These are phyloP conservation scores for Aphidius gifuensis DNA, from an alignment of 1,140 invertebrate genomes.

Conservation along the genomic window DNA sequence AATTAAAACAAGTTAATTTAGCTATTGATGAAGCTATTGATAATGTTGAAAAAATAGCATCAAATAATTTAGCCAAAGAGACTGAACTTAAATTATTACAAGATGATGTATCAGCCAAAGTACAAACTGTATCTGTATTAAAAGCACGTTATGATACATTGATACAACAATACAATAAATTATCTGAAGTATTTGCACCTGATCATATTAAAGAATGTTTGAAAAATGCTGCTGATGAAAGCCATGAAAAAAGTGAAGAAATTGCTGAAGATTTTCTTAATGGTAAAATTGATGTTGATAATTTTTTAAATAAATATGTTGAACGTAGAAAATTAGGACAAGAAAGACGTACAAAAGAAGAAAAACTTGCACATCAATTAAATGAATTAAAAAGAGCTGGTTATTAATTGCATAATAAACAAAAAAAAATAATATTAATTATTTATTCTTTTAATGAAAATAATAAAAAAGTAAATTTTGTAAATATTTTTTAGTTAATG, in stretches of 20 bases:
- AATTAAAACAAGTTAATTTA: slow-evolving; percentile 64
- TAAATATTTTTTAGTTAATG: slow-evolving; percentile 36
- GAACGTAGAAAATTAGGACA: slow-evolving; percentile 69
- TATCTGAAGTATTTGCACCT: slow-evolving; percentile 70
- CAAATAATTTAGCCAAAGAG: slow-evolving; percentile 68
- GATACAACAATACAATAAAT: slow-evolving; percentile 65
- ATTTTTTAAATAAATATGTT: slow-evolving; percentile 68
- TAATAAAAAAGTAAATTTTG: neutral
- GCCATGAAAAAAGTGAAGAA: slow-evolving; percentile 71
- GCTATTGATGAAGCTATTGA: slow-evolving; percentile 69
- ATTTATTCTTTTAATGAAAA: slow-evolving; percentile 30
- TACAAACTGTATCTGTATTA: slow-evolving; percentile 65
- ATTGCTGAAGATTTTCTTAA: slow-evolving; percentile 73
- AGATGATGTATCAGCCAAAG: slow-evolving; percentile 61
- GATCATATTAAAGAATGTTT: slow-evolving; percentile 69
- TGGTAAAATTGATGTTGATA: slow-evolving; percentile 71
- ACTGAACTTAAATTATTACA: slow-evolving; percentile 62
- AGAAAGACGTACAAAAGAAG: slow-evolving; percentile 71
- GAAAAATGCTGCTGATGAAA: slow-evolving; percentile 61
- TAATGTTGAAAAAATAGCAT: slow-evolving; percentile 71
- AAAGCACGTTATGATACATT: slow-evolving; percentile 68
- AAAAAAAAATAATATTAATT: slow-evolving; percentile 14
- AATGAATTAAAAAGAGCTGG: slow-evolving; percentile 65
- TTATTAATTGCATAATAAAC: slow-evolving; percentile 42
- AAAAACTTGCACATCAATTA: slow-evolving; percentile 71